Base-by-base conservation (phyloP, 2,797 vertebrate species). In the Bradypus variegatus region DNA sequence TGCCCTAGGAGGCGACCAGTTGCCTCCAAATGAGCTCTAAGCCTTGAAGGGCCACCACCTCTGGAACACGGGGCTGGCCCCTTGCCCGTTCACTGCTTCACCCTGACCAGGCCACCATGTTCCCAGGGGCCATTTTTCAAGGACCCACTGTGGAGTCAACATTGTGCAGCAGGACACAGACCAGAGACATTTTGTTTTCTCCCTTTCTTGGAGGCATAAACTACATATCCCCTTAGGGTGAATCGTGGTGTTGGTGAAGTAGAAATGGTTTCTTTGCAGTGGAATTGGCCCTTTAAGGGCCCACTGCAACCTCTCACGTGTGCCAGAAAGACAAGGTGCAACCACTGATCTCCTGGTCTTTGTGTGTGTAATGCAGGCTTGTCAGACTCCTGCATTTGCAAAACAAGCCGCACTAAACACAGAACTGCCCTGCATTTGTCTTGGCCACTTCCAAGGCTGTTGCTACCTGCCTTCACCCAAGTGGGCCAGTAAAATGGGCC, bases 361-460 rank as follows among this genome's bases (percentile, higher is more conserved):
- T 41, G 69, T 25, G 38, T 9, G 33, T 1, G 3, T 9, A 1
- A 2, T 0, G 15, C 16, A 1, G 67, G 18, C 1, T 0, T 11
- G 1, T 0, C 2, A 41, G 41, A 10, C 6, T 53, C 27, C 72
- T 16, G n/a, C 3, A 0, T 55, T 45, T 31, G 12, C 33, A 62
- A n/a, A 11, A 2, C 8, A 38, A 78, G 62, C 62, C 6, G 0
- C 1, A 1, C 4, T 15, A 29, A 14, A 15, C 25, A 14, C 48
- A 60, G 25, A 77, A 14, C 18, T 23, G 45, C 3, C 80, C 10
- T 25, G 58, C 36, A 6, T 65, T 33, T 36, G 13, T 29, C 69
- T 86, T 36, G 16, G 62, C 48, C 31, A 60, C 25, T n/a, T 41
- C 36, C 5, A 29, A 62, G 55, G 82, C 88, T 38, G 1, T 48